Evolutionary conservation across 2,888 invertebrate genomes (phyloP), one percentile per base, ranked within the genome.

Genomic region (Drosophila pegasa): DNA sequence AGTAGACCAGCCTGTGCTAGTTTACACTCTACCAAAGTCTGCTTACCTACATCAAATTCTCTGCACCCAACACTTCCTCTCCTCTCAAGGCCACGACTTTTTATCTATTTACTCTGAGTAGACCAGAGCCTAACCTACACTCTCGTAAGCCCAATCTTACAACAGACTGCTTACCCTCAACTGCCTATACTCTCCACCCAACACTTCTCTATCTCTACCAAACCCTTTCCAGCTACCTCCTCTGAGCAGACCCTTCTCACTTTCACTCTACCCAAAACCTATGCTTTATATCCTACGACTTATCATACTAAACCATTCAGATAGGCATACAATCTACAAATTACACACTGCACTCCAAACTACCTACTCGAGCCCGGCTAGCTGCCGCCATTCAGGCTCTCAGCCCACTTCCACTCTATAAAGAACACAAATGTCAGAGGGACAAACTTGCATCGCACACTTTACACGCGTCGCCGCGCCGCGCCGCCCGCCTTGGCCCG

Each of bases 391-490:
- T 27, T 18, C 29, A 25, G 2, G 41, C 18, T 18, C 47, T 33
- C 20, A 35, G 25, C 25, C 9, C 27, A 51, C 37, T 37, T 10
- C 16, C 25, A 25, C 25, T 16, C 14, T 27, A 37, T 29, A 18
- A 29, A 29, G 38, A 16, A 9, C 14, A 27, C n/a, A 38, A 52
- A 18, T 18, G 37, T 18, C 27, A 14, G 51, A 8, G 27, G 52
- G 18, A 38, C 18, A 38, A 29, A 52, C 27, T 29, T 38, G 29
- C 29, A 52, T 35, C 35, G 6, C 50, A 50, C 50, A 22, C 33
- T 29, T 12, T 18, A 14, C 31, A 7, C 10, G 16, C 35, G 5
- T 6, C 16, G 3, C 35, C n/a, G n/a, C n/a, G n/a, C n/a, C n/a
- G n/a, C n/a, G n/a, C n/a, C n/a, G n/a, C n/a, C n/a, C n/a, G 10